Percentiles rank a stretch among this genome's conserved stretches.
Conservation (phyloP, 2,888 invertebrate species). For the Omphaloscelis lunosa region DNA sequence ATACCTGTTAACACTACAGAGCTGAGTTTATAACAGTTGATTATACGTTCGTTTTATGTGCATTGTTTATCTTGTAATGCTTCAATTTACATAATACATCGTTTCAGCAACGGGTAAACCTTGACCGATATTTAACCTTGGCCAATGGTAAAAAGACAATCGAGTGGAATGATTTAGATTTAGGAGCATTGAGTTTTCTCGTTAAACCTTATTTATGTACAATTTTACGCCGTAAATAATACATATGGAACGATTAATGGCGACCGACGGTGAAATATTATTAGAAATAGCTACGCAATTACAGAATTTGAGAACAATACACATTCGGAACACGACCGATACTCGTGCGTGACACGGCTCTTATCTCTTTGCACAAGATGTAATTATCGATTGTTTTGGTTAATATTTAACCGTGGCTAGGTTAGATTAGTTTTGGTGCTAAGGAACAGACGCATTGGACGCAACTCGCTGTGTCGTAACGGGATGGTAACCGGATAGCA, state of each 20-base stretch:
- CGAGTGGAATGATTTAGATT: conserved; percentile 29
- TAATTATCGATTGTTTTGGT: conserved; percentile 72
- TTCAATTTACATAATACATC: conserved; percentile 37
- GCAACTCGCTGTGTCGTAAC: conserved; percentile 68
- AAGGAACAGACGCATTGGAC: conserved; percentile 57
- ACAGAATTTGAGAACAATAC: conserved; percentile 45
- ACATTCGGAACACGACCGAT: conserved; percentile 57
- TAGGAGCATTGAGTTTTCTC: conserved; percentile 14
- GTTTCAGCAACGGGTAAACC: conserved; percentile 36
- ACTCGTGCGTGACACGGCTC: conserved; percentile 59
- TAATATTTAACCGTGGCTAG: conserved; percentile 67
- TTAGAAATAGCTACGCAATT: conserved; percentile 51
- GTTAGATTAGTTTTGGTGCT: conserved; percentile 66
- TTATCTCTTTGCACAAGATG: conserved; percentile 68
- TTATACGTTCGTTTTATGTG: conserved; percentile 27
- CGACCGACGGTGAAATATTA: conserved; percentile 33
- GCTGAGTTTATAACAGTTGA: conserved; percentile 29
- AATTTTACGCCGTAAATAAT: conserved; percentile 2
- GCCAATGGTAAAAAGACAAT: conserved; percentile 38
- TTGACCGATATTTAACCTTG: conserved; percentile 53
- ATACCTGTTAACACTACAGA: conserved; percentile 25
- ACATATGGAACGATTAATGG: conserved; percentile 20
- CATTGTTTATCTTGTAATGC: conserved; percentile 42
- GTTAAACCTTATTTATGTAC: conserved; percentile 29
- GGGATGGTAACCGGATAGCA: conserved; percentile 73